A percentile compares a stretch with the other conserved stretches of the same genome.
Evolutionary conservation across 2,888 invertebrate genomes (phyloP).

Genomic region (Chironomus tentans): DNA sequence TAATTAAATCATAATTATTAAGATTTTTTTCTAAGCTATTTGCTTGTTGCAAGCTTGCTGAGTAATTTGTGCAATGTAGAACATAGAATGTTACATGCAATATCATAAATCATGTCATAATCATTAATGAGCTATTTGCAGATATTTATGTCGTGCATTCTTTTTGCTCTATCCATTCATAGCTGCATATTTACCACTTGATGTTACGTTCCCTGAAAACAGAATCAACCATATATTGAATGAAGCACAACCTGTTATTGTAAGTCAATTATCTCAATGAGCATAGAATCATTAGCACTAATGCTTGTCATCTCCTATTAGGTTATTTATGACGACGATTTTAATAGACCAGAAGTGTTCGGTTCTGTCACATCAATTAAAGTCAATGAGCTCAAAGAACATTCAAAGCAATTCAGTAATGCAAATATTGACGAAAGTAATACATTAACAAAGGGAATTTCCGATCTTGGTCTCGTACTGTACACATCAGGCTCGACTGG

Average conservation of each 20-base stretch:
- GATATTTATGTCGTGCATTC: no score
- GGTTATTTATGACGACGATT: conserved; percentile 19
- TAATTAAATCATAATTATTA: conserved; percentile 63
- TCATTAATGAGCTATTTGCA: no score
- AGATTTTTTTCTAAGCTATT: conserved; percentile 36
- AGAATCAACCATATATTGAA: conserved; percentile 66
- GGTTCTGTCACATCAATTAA: not conserved
- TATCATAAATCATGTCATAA: no score
- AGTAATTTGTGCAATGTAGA: no score
- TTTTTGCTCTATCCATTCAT: not conserved
- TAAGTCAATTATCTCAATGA: conserved; percentile 28
- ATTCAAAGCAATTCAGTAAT: conserved; percentile 31
- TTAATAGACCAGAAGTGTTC: conserved; percentile 11
- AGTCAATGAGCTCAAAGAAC: conserved; percentile 35
- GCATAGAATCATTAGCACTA: not conserved
- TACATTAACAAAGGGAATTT: conserved; percentile 38
- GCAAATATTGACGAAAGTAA: conserved; percentile 42
- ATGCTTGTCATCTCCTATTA: not conserved
- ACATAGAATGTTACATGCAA: no score
- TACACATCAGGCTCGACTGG: conserved; percentile 89
- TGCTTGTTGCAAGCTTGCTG: not conserved
- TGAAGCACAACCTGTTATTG: conserved; percentile 59
- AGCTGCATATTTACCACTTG: conserved; percentile 70
- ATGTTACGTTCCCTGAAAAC: conserved; percentile 58
- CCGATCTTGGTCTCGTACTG: conserved; percentile 59